Evolutionary conservation across 2,797 vertebrate species (phyloP).

Genomic region (Numenius phaeopus): DNA sequence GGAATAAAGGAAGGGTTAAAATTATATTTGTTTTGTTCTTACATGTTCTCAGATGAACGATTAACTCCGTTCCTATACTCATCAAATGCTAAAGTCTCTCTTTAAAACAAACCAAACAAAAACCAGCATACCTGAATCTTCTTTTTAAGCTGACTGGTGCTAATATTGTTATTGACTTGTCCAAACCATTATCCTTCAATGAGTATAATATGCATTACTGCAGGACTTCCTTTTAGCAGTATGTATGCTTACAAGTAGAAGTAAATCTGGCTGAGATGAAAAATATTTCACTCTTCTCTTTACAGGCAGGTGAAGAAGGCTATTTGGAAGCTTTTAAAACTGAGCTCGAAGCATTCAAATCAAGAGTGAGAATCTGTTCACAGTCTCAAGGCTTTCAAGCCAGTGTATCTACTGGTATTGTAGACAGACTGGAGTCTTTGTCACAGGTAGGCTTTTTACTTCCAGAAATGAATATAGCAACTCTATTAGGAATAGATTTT

Average conservation of each 20-base stretch:
- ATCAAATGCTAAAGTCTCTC: not conserved
- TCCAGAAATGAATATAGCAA: not conserved
- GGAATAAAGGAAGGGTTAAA: not conserved
- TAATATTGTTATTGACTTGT: not conserved
- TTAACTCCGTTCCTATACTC: not conserved
- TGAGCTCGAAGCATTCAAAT: constrained; percentile 92
- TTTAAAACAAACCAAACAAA: not conserved
- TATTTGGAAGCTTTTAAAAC: constrained; percentile 93
- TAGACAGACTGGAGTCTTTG: constrained; percentile 84
- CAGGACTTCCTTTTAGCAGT: not conserved
- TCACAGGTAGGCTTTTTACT: constrained; percentile 81
- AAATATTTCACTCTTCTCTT: constrained; percentile 23
- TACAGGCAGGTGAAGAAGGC: constrained; percentile 86
- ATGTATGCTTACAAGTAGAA: not conserved
- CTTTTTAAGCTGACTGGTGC: not conserved
- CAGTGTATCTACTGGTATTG: constrained; percentile 65
- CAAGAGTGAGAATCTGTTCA: constrained; percentile 84
- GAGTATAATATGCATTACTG: not conserved
- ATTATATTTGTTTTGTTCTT: not conserved
- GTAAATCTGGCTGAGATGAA: not conserved
- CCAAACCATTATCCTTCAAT: not conserved
- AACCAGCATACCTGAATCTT: not conserved
- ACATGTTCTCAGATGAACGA: not conserved
- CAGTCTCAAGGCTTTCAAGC: constrained; percentile 74
- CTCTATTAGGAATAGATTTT: not conserved